Evolutionary conservation across 2,797 vertebrate genomes (phyloP).

Genomic region (Prunella strophiata): DNA sequence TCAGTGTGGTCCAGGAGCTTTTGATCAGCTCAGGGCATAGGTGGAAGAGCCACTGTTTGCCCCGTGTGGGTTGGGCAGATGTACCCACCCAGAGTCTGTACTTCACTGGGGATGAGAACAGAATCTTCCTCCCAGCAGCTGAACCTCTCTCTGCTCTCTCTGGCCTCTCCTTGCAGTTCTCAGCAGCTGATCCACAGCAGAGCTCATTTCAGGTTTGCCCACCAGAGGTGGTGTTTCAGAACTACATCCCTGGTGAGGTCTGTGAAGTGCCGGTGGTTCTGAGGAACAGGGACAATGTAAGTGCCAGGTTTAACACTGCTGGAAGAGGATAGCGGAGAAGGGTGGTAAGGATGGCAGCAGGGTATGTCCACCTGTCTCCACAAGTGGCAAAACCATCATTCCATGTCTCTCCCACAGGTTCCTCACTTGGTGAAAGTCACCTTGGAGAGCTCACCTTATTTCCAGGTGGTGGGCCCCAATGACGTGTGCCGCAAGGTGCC

Average conservation of each 20-base stretch:
- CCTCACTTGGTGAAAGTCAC: constrained; percentile 82
- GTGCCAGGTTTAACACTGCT: neutral
- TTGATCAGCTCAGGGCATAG: neutral
- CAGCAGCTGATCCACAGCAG: neutral
- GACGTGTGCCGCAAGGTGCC: constrained; percentile 81
- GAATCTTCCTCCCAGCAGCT: neutral
- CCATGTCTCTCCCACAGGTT: constrained; percentile 72
- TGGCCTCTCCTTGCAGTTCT: neutral
- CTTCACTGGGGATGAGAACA: neutral
- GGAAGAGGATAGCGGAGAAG: neutral
- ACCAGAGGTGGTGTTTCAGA: neutral
- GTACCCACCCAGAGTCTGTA: neutral
- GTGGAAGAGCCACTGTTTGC: neutral
- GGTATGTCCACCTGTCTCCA: neutral
- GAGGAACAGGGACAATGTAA: neutral
- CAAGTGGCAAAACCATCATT: neutral
- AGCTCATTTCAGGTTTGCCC: neutral
- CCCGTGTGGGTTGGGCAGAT: neutral
- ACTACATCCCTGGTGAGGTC: neutral
- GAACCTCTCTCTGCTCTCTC: neutral
- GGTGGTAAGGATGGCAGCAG: neutral
- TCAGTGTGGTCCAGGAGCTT: neutral
- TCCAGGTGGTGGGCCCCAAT: constrained; percentile 79
- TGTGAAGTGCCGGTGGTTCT: neutral
- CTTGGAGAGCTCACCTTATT: constrained; percentile 83